Evolutionary conservation across 2,888 invertebrate genomes (phyloP), one percentile per base, ranked within the genome.

Genomic region (Chrysolina americana): DNA sequence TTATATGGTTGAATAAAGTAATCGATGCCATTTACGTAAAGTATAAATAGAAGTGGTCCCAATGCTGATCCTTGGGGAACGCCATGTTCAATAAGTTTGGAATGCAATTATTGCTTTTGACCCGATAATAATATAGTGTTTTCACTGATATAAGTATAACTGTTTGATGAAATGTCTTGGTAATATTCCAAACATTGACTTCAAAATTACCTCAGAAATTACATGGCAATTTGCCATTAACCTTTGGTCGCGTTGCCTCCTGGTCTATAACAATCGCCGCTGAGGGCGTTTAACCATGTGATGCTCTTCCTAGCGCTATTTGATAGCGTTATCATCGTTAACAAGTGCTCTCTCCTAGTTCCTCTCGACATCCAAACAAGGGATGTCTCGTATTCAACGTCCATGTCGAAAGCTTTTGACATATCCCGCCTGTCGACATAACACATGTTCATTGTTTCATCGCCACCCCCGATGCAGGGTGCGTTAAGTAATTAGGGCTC

Each of bases 221-320:
- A n/a, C n/a, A n/a, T n/a, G n/a, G n/a, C n/a, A n/a, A n/a, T n/a
- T n/a, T n/a, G n/a, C n/a, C n/a, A n/a, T n/a, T n/a, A n/a, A n/a
- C n/a, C 28, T 28, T 8, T 8, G 8, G 36, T 36, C 36, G 0
- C 0, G 8, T 48, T 19, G 11, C 13, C 59, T 15, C 17, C 28
- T 28, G 36, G 10, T 6, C 59, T 59, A 59, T 59, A 15, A n/a
- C n/a, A 15, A 59, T 59, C 59, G 10, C 5, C 10, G 36, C 28
- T 36, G 15, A 36, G 36, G n/a, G 59, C 4, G 59, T 36, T n/a
- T 36, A 36, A 36, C 59, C n/a, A 59, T 78, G 73, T 78, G 76
- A 74, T 75, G 74, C 78, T 75, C 77, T 79, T 77, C 76, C 77
- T 77, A 77, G 74, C 65, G 73, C 73, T 65, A 63, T 79, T 77